These are phyloP conservation scores for Fissipunctia ypsillon DNA, from an alignment of 2,888 invertebrate genomes.

Conservation along the genomic window DNA sequence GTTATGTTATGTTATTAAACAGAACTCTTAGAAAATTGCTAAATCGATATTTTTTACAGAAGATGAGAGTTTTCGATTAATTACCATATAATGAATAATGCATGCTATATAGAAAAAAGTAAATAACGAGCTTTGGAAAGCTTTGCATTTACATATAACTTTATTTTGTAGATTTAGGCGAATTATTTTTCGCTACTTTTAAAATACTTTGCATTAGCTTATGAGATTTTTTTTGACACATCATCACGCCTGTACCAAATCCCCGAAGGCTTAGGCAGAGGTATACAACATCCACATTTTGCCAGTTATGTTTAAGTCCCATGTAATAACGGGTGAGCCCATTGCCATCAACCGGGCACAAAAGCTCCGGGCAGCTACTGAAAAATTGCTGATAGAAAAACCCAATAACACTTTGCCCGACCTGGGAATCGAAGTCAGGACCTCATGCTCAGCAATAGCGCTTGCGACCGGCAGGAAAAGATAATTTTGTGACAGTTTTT, in stretches of 20 bases:
- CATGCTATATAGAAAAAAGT: slow-evolving; percentile 32
- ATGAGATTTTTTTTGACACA: neutral
- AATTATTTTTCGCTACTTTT: too few relatives aligned
- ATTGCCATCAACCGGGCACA: too few relatives aligned
- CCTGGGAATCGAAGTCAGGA: too few relatives aligned
- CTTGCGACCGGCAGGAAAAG: too few relatives aligned
- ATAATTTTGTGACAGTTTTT: too few relatives aligned
- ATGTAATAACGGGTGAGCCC: neutral
- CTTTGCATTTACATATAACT: slow-evolving; percentile 30
- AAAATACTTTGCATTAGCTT: too few relatives aligned
- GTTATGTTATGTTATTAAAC: too few relatives aligned
- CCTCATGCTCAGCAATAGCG: too few relatives aligned
- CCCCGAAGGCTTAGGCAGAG: neutral
- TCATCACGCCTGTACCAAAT: neutral
- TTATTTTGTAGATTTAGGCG: slow-evolving; percentile 10
- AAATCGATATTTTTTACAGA: slow-evolving; percentile 45
- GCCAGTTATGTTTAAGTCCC: neutral
- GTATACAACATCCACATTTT: too few relatives aligned
- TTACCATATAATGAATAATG: slow-evolving; percentile 57
- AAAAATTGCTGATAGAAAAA: too few relatives aligned
- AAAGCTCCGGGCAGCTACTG: too few relatives aligned
- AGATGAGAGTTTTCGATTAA: slow-evolving; percentile 30
- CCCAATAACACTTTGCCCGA: too few relatives aligned
- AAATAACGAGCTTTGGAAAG: slow-evolving; percentile 31
- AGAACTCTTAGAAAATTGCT: slow-evolving; percentile 30